phyloP scores from a whole-genome alignment of 2,797 vertebrate genomes.

The Myotis vivesi region DNA sequence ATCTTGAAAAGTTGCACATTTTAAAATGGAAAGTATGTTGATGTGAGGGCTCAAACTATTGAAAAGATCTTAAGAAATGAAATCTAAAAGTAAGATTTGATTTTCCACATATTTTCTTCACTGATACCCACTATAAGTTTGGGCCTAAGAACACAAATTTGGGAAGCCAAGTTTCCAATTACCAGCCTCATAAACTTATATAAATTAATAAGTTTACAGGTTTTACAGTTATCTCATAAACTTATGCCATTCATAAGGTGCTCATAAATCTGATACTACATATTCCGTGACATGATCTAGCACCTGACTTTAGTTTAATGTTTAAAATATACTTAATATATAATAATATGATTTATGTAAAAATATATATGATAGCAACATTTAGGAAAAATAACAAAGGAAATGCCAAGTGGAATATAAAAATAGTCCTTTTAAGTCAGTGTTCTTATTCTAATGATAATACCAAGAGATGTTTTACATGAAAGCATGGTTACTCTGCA shows the following conservation, averaged over 20 bases:
- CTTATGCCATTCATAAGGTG: neutral
- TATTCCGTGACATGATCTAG: neutral
- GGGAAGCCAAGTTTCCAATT: neutral
- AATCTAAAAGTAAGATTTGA: neutral
- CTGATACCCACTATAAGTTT: neutral
- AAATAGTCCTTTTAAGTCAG: neutral
- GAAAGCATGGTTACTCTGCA: neutral
- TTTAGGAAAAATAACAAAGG: neutral
- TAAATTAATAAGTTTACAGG: neutral
- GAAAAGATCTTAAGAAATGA: neutral
- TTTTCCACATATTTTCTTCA: neutral
- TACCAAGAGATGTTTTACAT: neutral
- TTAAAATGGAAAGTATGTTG: neutral
- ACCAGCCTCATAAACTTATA: neutral
- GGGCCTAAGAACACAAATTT: neutral
- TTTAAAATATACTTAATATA: conserved; percentile 5
- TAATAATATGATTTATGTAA: neutral
- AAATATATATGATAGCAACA: neutral
- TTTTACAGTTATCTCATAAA: neutral
- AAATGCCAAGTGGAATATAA: conserved; percentile 1
- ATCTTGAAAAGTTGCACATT: neutral
- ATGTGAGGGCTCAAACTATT: neutral
- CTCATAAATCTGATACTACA: neutral
- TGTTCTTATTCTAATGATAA: neutral
- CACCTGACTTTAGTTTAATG: neutral